Conservation (phyloP, 2,888 invertebrate species). For the Alloscopus bannaensis region DNA sequence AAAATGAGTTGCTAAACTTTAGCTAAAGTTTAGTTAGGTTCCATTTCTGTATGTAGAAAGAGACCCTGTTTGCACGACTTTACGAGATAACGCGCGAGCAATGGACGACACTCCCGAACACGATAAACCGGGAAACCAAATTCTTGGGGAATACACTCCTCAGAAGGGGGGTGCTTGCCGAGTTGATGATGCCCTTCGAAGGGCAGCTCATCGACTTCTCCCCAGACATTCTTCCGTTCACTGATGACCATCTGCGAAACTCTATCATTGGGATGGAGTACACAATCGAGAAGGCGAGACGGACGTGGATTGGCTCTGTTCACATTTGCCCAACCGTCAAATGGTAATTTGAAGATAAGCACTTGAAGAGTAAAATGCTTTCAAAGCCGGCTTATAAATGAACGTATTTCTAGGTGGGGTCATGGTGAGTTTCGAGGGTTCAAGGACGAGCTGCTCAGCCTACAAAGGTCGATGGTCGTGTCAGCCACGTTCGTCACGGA, state of each 20-base stretch:
- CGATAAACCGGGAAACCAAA: background rate
- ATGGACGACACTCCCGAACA: background rate
- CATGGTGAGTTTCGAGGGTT: background rate
- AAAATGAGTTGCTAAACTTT: background rate
- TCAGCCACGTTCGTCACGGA: background rate
- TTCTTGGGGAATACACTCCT: background rate
- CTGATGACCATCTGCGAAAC: constrained; percentile 44
- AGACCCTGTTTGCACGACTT: background rate
- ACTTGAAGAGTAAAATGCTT: background rate
- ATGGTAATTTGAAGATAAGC: constrained; percentile 14
- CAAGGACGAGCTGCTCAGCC: constrained; percentile 9
- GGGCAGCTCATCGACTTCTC: background rate
- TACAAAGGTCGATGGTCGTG: background rate
- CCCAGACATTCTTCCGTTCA: constrained; percentile 13
- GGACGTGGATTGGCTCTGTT: constrained; percentile 18
- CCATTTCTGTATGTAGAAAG: background rate
- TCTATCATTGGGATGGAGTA: background rate
- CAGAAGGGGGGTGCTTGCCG: background rate
- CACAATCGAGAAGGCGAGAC: constrained; percentile 1
- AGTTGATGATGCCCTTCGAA: constrained; percentile 10
- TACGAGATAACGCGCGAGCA: background rate
- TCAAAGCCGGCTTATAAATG: too few relatives aligned
- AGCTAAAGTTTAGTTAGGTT: background rate
- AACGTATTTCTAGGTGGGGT: constrained; percentile 31
- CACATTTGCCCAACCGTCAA: background rate